Conservation (phyloP, 1,140 invertebrate genomes). For the Brachionus koreanus region DNA sequence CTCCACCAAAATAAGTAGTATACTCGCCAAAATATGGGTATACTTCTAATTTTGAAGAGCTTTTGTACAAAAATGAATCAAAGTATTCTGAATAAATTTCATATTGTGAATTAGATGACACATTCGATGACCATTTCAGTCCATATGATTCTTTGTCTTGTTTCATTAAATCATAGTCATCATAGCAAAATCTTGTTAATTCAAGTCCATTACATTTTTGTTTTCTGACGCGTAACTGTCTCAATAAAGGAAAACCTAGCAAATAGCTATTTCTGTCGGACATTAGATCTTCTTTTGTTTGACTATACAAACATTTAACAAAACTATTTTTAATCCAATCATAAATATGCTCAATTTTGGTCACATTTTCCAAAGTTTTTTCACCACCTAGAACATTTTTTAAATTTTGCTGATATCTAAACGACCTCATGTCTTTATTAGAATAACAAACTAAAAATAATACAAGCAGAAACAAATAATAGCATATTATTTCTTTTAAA, state of each 20-base stretch:
- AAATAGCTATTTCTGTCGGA: constrained; percentile 61
- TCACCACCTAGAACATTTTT: constrained; percentile 54
- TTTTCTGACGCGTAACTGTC: constrained; percentile 48
- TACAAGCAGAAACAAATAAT: constrained; percentile 60
- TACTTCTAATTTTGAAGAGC: constrained; percentile 53
- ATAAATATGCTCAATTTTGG: neutral
- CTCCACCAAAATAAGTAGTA: constrained; percentile 62
- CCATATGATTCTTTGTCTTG: neutral
- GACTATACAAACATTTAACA: neutral
- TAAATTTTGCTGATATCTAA: constrained; percentile 57
- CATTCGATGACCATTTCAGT: neutral
- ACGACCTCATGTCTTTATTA: constrained; percentile 55
- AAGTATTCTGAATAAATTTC: neutral
- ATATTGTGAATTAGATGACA: neutral
- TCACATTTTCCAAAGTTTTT: neutral
- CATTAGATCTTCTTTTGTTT: constrained; percentile 55
- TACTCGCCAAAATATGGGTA: constrained; percentile 59
- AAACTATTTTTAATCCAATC: neutral
- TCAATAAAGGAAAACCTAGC: constrained; percentile 62
- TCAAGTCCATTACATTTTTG: neutral
- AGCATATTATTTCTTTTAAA: constrained; percentile 59
- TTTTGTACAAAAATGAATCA: neutral
- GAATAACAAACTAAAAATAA: constrained; percentile 60
- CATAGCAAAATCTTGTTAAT: neutral
- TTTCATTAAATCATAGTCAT: neutral